phyloP scores from a whole-genome alignment of 2,888 invertebrate species.

The Boloria euphrosyne region DNA sequence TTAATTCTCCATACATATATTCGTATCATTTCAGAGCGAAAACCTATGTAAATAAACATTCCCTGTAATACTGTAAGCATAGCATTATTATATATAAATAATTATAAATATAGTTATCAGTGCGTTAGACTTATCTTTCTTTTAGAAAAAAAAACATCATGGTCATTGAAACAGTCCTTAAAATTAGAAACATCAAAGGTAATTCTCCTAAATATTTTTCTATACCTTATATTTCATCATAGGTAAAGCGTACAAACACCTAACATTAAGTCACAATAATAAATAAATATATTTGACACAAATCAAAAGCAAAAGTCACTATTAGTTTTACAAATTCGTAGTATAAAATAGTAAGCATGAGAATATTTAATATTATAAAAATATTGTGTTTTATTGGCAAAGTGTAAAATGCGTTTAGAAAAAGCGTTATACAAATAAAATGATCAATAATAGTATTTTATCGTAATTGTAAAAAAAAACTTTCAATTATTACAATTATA shows the following conservation, averaged over 20 bases:
- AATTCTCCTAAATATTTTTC: too few species aligned
- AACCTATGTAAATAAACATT: slow-evolving; percentile 31
- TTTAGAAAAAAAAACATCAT: too few species aligned
- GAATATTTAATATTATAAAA: background rate
- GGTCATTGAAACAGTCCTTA: too few species aligned
- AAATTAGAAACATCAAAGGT: too few species aligned
- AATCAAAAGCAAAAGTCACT: slow-evolving; percentile 14
- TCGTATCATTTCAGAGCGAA: slow-evolving; percentile 35
- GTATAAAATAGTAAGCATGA: background rate
- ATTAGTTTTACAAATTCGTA: background rate
- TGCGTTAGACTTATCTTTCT: background rate
- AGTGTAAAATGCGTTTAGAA: too few species aligned
- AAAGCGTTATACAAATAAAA: too few species aligned
- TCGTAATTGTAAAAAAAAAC: too few species aligned
- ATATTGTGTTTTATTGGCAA: background rate
- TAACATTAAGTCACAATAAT: background rate
- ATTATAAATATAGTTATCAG: slow-evolving; percentile 1
- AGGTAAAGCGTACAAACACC: background rate
- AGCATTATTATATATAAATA: slow-evolving; percentile 13
- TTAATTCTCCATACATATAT: slow-evolving; percentile 7
- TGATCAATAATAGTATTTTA: too few species aligned
- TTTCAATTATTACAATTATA: too few species aligned
- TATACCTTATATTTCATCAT: background rate
- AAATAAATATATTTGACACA: slow-evolving; percentile 3
- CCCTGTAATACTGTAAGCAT: slow-evolving; percentile 28